Conservation (phyloP, 1,140 invertebrate genomes). For the Ips nitidus region DNA sequence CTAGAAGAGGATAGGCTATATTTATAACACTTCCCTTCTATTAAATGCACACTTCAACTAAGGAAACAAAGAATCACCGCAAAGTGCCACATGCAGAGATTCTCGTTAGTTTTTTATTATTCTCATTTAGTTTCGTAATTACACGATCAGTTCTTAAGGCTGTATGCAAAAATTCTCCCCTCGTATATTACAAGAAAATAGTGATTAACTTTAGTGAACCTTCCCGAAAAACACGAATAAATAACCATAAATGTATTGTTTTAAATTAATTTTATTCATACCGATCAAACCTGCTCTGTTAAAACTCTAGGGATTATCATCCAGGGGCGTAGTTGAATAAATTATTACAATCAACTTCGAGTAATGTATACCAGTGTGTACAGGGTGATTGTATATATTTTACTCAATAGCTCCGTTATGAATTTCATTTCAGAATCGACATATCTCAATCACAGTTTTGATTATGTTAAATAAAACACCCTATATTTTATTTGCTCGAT, state of each 20-base stretch:
- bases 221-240: slow-evolving; percentile 32
- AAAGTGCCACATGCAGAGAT: slow-evolving; percentile 11
- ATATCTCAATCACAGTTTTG: too few relatives aligned
- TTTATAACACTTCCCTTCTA: slow-evolving; percentile 8
- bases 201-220: slow-evolving; percentile 8
- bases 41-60: slow-evolving; percentile 11
- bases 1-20: not conserved
- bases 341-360: too few relatives aligned
- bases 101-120: slow-evolving; percentile 3
- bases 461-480: too few relatives aligned
- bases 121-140: not conserved
- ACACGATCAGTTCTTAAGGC: not conserved
- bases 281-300: slow-evolving; percentile 17
- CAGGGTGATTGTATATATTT: too few relatives aligned
- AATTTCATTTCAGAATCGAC: too few relatives aligned
- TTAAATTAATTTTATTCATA: slow-evolving; percentile 39
- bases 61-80: slow-evolving; percentile 15
- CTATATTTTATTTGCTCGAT: too few relatives aligned
- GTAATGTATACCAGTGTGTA: too few relatives aligned
- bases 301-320: not conserved
- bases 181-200: slow-evolving; percentile 2
- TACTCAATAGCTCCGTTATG: too few relatives aligned
- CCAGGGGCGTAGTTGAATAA: slow-evolving; percentile 3
- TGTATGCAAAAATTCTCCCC: slow-evolving; percentile 11
- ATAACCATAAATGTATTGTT: slow-evolving; percentile 36